Conservation (phyloP, 2,113 vertebrate species). For the Cephalopterus ornatus region DNA sequence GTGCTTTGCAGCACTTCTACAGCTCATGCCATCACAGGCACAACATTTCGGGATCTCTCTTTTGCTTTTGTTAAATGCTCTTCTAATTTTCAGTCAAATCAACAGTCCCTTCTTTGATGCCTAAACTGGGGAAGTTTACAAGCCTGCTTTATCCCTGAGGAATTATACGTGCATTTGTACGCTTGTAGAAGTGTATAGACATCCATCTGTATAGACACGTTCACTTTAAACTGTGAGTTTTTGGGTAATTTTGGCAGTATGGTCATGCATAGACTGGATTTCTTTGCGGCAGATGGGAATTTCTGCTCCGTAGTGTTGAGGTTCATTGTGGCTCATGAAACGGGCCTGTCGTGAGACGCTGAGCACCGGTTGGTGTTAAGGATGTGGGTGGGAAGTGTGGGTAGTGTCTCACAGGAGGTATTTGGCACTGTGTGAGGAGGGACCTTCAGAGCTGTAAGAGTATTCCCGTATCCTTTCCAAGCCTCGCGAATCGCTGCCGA, state of each 20-base stretch:
- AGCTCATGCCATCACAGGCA: background rate
- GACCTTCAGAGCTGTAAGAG: background rate
- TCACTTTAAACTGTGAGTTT: background rate
- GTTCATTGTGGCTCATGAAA: fast-evolving
- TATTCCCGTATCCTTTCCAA: background rate
- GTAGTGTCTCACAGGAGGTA: background rate
- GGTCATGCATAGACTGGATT: background rate
- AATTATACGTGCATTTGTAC: background rate
- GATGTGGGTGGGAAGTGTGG: background rate
- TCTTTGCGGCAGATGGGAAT: background rate
- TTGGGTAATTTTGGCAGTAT: background rate
- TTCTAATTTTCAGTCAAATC: background rate
- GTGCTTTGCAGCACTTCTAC: background rate
- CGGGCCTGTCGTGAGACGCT: fast-evolving
- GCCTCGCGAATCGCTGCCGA: fast-evolving
- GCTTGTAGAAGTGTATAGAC: background rate
- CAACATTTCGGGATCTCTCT: background rate
- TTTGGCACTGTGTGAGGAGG: background rate
- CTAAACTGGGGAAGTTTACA: background rate
- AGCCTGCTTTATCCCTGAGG: background rate
- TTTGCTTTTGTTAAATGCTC: background rate
- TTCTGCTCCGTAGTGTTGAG: background rate
- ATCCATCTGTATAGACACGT: background rate
- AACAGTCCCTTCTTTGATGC: background rate
- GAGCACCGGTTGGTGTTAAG: background rate